Percentiles rank a stretch among this genome's conserved stretches.
phyloP scores from a whole-genome alignment of 1,140 invertebrate species.

The Drosophila asahinai region DNA sequence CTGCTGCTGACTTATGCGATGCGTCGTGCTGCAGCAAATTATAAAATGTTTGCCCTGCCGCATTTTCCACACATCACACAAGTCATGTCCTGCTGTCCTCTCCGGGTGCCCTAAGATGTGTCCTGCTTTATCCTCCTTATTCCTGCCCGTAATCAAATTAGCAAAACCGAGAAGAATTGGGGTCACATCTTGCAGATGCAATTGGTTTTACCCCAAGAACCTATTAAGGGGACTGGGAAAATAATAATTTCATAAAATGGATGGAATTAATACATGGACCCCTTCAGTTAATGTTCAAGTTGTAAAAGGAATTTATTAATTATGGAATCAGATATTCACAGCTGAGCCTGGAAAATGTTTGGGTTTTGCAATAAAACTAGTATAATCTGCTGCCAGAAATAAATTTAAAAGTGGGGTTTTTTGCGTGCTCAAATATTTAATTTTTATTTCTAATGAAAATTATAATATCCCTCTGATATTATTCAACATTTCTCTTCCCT shows the following conservation, averaged over 20 bases:
- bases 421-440: no score
- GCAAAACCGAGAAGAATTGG: conserved; percentile 29
- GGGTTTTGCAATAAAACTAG: no score
- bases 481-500: no score
- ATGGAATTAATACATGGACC: neutral
- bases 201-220: conserved; percentile 3
- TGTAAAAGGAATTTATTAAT: no score
- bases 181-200: conserved; percentile 54
- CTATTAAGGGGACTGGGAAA: no score
- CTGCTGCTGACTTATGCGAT: conserved; percentile 66
- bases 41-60: conserved; percentile 70
- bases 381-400: no score
- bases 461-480: no score
- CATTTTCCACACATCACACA: conserved; percentile 72
- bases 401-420: no score
- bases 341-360: no score
- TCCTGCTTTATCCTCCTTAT: conserved; percentile 35
- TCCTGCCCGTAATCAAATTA: conserved; percentile 61
- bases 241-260: neutral
- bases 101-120: conserved; percentile 37
- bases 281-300: neutral
- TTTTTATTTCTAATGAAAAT: no score
- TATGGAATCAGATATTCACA: no score
- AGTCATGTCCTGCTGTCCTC: conserved; percentile 55
- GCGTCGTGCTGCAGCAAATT: conserved; percentile 70